A percentile compares a stretch with the other conserved stretches of the same genome.
phyloP scores from a whole-genome alignment of 2,113 vertebrate species.

The Acrocephalus kingi region DNA sequence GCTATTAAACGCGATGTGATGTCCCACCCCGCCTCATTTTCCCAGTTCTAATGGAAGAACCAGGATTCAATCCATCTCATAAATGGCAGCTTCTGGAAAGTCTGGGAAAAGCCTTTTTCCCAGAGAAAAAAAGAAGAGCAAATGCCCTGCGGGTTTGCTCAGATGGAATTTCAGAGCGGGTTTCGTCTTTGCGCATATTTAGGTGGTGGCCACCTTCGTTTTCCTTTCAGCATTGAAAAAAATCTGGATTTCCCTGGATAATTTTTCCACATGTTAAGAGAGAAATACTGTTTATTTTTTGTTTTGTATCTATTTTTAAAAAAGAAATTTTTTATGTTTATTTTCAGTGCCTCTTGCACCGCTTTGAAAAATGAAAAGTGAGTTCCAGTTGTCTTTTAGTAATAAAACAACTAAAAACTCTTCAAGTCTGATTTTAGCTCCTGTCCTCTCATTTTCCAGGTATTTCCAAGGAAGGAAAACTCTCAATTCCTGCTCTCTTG shows the following conservation, averaged over 20 bases:
- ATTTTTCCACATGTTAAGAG: not conserved
- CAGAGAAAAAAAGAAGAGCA: not conserved
- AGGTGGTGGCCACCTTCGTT: not conserved
- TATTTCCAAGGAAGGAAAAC: not conserved
- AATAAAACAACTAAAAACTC: not conserved
- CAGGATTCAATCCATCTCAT: not conserved
- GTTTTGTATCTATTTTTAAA: not conserved
- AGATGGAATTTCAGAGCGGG: not conserved
- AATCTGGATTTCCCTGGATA: not conserved
- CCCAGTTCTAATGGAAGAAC: not conserved
- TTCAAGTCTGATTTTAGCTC: not conserved
- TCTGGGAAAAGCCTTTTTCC: not conserved
- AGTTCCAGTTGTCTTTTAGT: not conserved
- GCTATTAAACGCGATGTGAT: not conserved
- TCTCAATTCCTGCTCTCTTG: not conserved
- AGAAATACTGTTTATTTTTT: not conserved
- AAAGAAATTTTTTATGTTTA: not conserved
- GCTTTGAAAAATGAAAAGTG: not conserved
- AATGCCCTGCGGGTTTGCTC: not conserved
- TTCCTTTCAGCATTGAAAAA: not conserved
- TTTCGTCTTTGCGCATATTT: not conserved
- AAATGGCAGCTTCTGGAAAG: not conserved
- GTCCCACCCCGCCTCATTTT: not conserved
- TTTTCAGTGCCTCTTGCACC: not conserved
- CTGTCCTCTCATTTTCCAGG: not conserved